Conservation (phyloP, 2,888 invertebrate genomes). For the Drosophila buzzatii region DNA sequence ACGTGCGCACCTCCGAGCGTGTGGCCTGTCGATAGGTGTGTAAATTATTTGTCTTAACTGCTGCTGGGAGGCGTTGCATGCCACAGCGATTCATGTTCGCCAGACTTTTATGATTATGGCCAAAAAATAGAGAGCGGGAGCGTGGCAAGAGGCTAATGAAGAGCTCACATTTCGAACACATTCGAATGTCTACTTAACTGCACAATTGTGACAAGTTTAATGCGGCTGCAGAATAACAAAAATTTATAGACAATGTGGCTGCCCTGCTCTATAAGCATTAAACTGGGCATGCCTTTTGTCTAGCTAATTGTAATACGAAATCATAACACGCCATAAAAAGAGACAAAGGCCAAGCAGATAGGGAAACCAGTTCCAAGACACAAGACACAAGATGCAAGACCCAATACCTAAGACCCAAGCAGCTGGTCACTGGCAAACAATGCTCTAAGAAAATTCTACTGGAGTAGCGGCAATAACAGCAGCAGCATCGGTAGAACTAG, state of each 20-base stretch:
- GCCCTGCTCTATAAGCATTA: background rate
- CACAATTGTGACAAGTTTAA: conserved; percentile 73
- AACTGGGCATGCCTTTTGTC: conserved; percentile 72
- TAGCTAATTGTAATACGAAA: conserved; percentile 77
- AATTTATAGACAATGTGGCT: conserved; percentile 49
- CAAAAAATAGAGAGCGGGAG: conserved; percentile 8
- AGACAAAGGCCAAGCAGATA: conserved; percentile 55
- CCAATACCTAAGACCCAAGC: conserved; percentile 49
- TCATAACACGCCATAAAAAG: conserved; percentile 79
- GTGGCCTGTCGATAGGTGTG: conserved; percentile 72
- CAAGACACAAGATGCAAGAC: conserved; percentile 33
- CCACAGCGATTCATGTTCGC: conserved; percentile 38
- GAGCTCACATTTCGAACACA: conserved; percentile 51
- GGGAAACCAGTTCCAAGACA: conserved; percentile 64
- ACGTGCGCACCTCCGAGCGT: conserved; percentile 7
- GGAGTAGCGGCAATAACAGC: conserved; percentile 18
- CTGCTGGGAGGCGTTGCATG: conserved; percentile 63
- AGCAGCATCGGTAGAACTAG: conserved; percentile 6
- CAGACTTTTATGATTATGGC: conserved; percentile 53
- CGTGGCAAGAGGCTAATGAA: conserved; percentile 56
- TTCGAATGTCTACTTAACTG: conserved; percentile 66
- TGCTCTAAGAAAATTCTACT: conserved; percentile 59
- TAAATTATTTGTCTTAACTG: conserved; percentile 78
- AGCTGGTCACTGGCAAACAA: conserved; percentile 75
- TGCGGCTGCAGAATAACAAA: conserved; percentile 37